Percentiles rank a stretch among this genome's conserved stretches.
These are phyloP conservation scores for Pseudorectes ferrugineus DNA, from an alignment of 2,113 vertebrate species.

Conservation along the genomic window DNA sequence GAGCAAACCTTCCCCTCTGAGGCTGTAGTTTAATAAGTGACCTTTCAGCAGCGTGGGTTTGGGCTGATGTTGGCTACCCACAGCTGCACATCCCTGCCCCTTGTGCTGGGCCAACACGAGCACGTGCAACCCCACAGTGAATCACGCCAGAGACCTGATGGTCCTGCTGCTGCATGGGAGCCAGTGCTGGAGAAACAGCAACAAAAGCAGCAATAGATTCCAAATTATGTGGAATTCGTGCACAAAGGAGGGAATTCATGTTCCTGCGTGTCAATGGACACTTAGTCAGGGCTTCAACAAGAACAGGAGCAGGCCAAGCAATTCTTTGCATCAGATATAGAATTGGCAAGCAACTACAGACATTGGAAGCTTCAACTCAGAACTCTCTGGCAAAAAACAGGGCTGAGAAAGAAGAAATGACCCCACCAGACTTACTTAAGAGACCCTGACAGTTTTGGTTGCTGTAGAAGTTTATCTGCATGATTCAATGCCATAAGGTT, in stretches of 20 bases:
- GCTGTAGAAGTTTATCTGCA: constrained; percentile 94
- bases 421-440: constrained; percentile 84
- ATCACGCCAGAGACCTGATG: not conserved
- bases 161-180: not conserved
- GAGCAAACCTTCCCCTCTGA: not conserved
- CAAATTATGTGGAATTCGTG: not conserved
- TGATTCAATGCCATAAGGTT: constrained; percentile 96
- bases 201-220: not conserved
- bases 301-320: not conserved
- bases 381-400: not conserved
- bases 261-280: not conserved
- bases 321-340: not conserved
- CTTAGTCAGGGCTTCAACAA: not conserved
- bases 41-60: not conserved
- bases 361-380: not conserved
- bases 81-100: not conserved
- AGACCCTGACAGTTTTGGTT: constrained; percentile 93
- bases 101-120: not conserved
- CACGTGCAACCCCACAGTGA: not conserved
- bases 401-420: not conserved
- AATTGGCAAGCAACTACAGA: not conserved
- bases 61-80: not conserved
- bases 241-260: not conserved
- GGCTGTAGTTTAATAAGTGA: not conserved
- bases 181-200: not conserved